These are phyloP conservation scores for Mystacornis crossleyi DNA, from an alignment of 2,113 vertebrate genomes.

Conservation along the genomic window DNA sequence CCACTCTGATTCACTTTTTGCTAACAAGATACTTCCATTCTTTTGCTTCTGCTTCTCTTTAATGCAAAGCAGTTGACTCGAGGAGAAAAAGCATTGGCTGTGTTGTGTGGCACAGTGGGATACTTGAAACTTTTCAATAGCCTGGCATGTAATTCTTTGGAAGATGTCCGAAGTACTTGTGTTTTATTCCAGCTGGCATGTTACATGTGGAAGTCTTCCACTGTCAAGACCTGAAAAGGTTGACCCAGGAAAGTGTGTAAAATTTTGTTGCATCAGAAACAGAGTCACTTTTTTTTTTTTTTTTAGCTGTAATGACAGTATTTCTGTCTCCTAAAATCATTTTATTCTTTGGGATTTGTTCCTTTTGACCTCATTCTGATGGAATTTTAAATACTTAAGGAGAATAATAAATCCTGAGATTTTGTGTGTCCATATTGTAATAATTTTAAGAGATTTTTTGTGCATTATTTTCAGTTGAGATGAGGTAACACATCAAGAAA, in stretches of 20 bases:
- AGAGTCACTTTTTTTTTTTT: neutral
- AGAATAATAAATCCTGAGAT: neutral
- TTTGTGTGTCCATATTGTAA: neutral
- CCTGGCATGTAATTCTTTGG: neutral
- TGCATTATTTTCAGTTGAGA: neutral
- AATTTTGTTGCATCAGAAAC: neutral
- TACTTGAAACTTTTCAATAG: neutral
- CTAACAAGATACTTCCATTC: neutral
- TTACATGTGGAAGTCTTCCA: neutral
- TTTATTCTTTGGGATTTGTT: neutral
- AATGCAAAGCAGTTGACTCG: neutral
- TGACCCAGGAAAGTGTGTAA: neutral
- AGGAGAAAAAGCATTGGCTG: neutral
- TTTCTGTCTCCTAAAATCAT: neutral
- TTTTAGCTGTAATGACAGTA: neutral
- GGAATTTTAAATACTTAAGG: neutral
- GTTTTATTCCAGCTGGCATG: neutral
- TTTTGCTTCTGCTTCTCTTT: neutral
- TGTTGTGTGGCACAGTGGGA: neutral
- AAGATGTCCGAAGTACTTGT: neutral
- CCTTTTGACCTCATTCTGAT: neutral
- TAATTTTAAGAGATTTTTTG: neutral
- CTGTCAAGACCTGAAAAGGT: neutral
- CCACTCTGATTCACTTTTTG: neutral
- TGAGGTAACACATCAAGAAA: neutral